These are phyloP conservation scores for Lutjanus erythropterus DNA, from an alignment of 2,113 vertebrate genomes.

Conservation along the genomic window DNA sequence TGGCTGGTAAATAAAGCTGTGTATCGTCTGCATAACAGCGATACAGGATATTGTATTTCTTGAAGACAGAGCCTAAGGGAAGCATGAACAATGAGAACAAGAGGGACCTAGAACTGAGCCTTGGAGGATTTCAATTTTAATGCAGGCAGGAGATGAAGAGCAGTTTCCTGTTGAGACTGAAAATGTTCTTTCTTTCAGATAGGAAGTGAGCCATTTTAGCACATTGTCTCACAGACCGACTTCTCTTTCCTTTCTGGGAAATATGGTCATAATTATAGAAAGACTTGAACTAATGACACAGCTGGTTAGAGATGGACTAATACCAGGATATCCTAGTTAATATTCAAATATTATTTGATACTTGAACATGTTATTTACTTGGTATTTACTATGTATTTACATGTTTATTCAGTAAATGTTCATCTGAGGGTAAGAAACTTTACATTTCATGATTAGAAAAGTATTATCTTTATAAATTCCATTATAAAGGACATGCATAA, in stretches of 20 bases:
- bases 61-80: background rate
- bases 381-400: too few species aligned
- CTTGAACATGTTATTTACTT: too few species aligned
- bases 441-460: too few species aligned
- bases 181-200: background rate
- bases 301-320: background rate
- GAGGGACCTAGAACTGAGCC: background rate
- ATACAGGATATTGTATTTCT: background rate
- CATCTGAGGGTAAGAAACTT: too few species aligned
- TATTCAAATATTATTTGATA: too few species aligned
- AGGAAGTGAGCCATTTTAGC: background rate
- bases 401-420: too few species aligned
- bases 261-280: background rate
- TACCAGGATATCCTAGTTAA: too few species aligned
- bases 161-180: background rate
- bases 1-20: too few species aligned
- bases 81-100: background rate
- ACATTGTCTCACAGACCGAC: background rate
- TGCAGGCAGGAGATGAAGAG: background rate
- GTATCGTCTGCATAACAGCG: too few species aligned
- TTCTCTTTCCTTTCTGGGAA: conserved; percentile 2
- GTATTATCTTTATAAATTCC: too few species aligned
- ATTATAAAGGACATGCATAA: too few species aligned
- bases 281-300: background rate
- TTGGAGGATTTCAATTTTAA: background rate